Evolutionary conservation across 2,888 invertebrate species (phyloP), one percentile per base, ranked within the genome.

Genomic region (Podotricha telesiphe): DNA sequence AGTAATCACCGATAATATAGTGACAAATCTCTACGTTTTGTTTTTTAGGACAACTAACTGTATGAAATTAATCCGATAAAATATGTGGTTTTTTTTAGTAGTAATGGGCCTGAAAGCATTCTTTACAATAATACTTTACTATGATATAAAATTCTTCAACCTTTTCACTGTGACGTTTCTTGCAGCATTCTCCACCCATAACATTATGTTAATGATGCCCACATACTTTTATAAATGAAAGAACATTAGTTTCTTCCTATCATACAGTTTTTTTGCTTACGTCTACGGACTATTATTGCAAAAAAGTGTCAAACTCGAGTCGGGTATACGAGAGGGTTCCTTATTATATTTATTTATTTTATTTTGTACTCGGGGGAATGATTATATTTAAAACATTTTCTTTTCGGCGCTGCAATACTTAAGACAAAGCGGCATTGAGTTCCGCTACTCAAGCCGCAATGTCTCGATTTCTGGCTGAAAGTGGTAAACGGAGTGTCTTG

Each of bases 191-290:
- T 37, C 37, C 55, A 7, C 11, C 53, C 55, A 55, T 55, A 55
- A 17, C 17, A 34, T 55, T 17, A 55, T 55, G 55, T 37, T 37
- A 55, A 55, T 55, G 1, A 37, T 55, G 0, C 4, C 17, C 34
- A 34, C 11, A 55, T 55, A 37, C n/a, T 11, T 55, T 55, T 37
- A 37, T 34, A 34, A 34, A 55, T 37, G 55, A 34, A 37, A 17
- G 11, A 55, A 53, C 34, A 53, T 34, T 28, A 53, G 28, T n/a
- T 1, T 34, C 34, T 53, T 34, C n/a, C 53, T 53, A 17, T 4
- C 53, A 53, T 34, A 53, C 53, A 11, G 34, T 53, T 53, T 53
- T n/a, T n/a, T 53, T 53, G 53, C 34, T 53, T n/a, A 53, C 53
- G 53, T 53, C 53, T 34, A 17, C 34, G 17, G 28, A 34, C 17